phyloP scores from a whole-genome alignment of 2,888 invertebrate genomes.

The Pantelozetes paolii region DNA sequence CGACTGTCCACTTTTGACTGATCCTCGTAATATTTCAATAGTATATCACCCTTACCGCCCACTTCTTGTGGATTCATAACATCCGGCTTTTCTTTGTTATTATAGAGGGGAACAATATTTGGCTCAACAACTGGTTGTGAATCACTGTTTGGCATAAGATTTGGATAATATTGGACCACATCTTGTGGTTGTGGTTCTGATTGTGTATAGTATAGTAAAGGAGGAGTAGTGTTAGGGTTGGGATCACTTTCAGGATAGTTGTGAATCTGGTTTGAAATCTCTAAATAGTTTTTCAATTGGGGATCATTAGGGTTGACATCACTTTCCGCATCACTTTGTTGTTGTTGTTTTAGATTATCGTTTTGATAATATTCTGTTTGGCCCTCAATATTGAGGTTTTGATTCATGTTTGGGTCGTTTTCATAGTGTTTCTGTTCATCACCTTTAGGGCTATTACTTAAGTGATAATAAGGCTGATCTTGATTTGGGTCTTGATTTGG shows the following conservation, averaged over 20 bases:
- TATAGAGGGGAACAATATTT: too few relatives aligned
- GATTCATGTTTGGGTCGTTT: not conserved
- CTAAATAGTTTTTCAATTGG: not conserved
- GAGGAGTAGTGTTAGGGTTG: not conserved
- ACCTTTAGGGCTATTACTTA: too few relatives aligned
- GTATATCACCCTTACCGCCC: not conserved
- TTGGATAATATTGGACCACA: not conserved
- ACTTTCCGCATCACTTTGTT: not conserved
- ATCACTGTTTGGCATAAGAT: too few relatives aligned
- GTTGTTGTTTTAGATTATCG: not conserved
- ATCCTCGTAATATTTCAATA: constrained; percentile 22
- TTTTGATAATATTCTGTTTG: not conserved
- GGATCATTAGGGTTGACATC: not conserved
- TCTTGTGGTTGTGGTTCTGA: not conserved
- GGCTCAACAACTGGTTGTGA: too few relatives aligned
- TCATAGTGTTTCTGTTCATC: not conserved
- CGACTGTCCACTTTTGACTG: constrained; percentile 3
- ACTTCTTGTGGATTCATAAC: not conserved
- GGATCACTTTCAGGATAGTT: not conserved
- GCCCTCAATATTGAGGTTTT: not conserved
- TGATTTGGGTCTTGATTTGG: not conserved
- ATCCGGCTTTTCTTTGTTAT: too few relatives aligned
- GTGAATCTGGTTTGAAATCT: not conserved
- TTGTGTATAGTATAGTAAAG: too few relatives aligned
- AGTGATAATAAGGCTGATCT: too few relatives aligned